phyloP scores from a whole-genome alignment of 1,140 invertebrate genomes.

The Trichoplusia ni region DNA sequence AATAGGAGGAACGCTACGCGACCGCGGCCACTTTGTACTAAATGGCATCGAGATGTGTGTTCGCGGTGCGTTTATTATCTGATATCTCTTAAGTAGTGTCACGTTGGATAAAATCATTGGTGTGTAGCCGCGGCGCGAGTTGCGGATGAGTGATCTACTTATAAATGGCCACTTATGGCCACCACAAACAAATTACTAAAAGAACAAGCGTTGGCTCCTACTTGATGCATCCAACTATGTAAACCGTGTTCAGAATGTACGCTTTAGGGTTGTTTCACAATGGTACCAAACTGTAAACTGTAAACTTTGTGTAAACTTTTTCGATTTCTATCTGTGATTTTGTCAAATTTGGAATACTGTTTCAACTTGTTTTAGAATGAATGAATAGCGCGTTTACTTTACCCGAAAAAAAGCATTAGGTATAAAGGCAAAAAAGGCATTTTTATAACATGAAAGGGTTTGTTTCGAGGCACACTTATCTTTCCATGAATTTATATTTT shows the following conservation, averaged over 20 bases:
- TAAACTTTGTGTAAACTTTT: no score
- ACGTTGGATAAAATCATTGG: slow-evolving; percentile 65
- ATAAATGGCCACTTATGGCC: slow-evolving; percentile 63
- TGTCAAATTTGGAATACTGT: not conserved
- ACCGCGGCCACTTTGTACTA: slow-evolving; percentile 55
- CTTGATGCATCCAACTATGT: slow-evolving; percentile 41
- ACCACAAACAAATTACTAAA: slow-evolving; percentile 67
- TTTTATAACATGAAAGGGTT: not conserved
- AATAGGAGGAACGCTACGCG: slow-evolving; percentile 42
- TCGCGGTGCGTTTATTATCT: slow-evolving; percentile 60
- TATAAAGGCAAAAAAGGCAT: no score
- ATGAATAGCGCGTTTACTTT: not conserved
- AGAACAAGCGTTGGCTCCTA: slow-evolving; percentile 31
- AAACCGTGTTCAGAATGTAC: slow-evolving; percentile 37
- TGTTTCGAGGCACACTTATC: not conserved
- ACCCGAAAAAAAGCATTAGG: no score
- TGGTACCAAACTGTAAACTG: not conserved
- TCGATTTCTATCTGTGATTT: not conserved
- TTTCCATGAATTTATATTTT: slow-evolving; percentile 3
- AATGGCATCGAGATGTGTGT: slow-evolving; percentile 63
- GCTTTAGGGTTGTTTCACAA: slow-evolving; percentile 32
- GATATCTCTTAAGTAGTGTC: slow-evolving; percentile 69
- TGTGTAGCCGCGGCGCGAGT: slow-evolving; percentile 45
- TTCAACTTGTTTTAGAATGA: not conserved
- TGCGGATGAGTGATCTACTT: slow-evolving; percentile 48